phyloP scores from a whole-genome alignment of 2,888 invertebrate genomes.

The Cerastis leucographa region DNA sequence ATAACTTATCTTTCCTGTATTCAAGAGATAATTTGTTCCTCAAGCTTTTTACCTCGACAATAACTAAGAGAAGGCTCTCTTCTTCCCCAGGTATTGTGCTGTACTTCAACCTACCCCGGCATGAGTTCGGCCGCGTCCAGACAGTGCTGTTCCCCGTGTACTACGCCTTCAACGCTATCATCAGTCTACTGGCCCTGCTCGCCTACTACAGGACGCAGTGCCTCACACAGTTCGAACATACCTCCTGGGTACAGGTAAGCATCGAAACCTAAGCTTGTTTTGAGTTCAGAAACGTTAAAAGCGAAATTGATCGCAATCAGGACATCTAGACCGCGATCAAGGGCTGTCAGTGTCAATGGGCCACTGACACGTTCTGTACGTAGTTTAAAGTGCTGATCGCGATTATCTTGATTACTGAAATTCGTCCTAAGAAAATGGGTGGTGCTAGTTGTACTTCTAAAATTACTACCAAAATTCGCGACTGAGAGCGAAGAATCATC shows the following conservation, averaged over 20 bases:
- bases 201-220: slow-evolving; percentile 93
- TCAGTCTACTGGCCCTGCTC: slow-evolving; percentile 93
- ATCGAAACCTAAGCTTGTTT: background rate
- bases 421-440: background rate
- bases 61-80: slow-evolving; percentile 59
- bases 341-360: background rate
- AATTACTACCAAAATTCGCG: background rate
- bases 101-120: slow-evolving; percentile 96
- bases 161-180: slow-evolving; percentile 94
- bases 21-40: background rate
- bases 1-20: background rate
- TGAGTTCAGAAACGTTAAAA: background rate
- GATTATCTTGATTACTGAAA: background rate
- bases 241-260: slow-evolving; percentile 87
- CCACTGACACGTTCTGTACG: background rate
- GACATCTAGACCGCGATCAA: background rate
- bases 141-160: slow-evolving; percentile 96
- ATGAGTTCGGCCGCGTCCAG: slow-evolving; percentile 96
- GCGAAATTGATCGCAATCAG: background rate
- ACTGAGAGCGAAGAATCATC: background rate
- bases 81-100: slow-evolving; percentile 93
- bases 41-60: slow-evolving; percentile 24
- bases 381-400: background rate
- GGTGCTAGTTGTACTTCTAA: background rate
- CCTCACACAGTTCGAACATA: slow-evolving; percentile 82